phyloP scores from a whole-genome alignment of 2,888 invertebrate genomes.

The Cheilosia variabilis region DNA sequence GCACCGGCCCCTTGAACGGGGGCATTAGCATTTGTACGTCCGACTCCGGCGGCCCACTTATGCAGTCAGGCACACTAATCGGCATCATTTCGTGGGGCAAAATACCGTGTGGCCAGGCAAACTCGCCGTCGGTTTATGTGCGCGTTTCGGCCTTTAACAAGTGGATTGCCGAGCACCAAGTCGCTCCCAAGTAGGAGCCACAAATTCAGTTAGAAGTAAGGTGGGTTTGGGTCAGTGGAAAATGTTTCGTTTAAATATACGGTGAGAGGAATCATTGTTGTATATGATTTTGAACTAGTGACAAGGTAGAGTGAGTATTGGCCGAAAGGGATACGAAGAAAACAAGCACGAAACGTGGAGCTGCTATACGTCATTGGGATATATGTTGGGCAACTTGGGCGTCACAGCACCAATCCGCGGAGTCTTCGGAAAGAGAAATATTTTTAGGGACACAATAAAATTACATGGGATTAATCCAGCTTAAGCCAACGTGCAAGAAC shows the following conservation, averaged over 20 bases:
- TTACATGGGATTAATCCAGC: too few relatives aligned
- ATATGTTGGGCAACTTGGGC: too few relatives aligned
- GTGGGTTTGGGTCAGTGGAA: neutral
- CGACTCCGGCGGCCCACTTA: slow-evolving; percentile 82
- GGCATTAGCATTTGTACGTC: slow-evolving; percentile 82
- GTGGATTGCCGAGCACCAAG: slow-evolving; percentile 79
- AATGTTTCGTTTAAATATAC: neutral
- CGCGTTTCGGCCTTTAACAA: slow-evolving; percentile 84
- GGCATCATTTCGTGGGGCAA: slow-evolving; percentile 85
- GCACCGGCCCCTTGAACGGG: slow-evolving; percentile 81
- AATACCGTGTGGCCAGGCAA: slow-evolving; percentile 83
- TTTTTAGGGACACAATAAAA: too few relatives aligned
- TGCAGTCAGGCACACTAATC: slow-evolving; percentile 79
- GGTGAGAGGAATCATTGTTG: too few relatives aligned
- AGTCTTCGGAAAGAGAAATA: too few relatives aligned
- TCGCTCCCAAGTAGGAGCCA: neutral
- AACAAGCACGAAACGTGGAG: too few relatives aligned
- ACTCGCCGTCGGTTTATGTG: slow-evolving; percentile 84
- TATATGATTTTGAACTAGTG: too few relatives aligned
- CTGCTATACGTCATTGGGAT: too few relatives aligned
- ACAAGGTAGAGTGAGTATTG: too few relatives aligned
- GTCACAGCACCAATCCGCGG: too few relatives aligned
- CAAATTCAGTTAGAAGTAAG: neutral
- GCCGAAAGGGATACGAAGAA: too few relatives aligned
- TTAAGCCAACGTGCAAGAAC: too few relatives aligned